These are phyloP conservation scores for Ericerus pela DNA, from an alignment of 1,140 invertebrate species.

Conservation along the genomic window DNA sequence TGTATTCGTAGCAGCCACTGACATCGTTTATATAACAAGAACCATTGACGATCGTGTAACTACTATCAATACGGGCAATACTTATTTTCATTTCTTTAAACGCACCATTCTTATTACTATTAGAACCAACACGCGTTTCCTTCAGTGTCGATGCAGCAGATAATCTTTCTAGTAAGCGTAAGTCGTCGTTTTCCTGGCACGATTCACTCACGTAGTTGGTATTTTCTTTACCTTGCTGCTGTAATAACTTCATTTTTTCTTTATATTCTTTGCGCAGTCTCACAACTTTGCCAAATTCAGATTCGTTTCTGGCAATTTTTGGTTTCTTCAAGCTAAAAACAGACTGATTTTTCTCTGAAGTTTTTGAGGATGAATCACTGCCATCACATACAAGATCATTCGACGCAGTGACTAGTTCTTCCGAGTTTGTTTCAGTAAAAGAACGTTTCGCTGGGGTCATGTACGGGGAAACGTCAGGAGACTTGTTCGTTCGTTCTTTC, in stretches of 20 bases:
- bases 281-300: conserved; percentile 19
- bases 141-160: neutral
- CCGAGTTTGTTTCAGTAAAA: neutral
- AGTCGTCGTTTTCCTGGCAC: neutral
- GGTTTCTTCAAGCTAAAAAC: no score
- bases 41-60: neutral
- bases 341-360: no score
- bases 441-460: neutral
- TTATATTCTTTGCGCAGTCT: conserved; percentile 18
- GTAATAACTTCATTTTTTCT: conserved; percentile 14
- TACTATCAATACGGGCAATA: neutral
- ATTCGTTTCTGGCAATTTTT: conserved; percentile 23
- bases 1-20: no score
- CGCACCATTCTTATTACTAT: neutral
- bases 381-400: neutral
- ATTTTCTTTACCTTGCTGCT: no score
- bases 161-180: neutral
- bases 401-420: neutral
- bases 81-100: neutral
- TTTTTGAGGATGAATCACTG: no score
- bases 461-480: neutral
- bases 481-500: neutral
- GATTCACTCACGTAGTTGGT: neutral
- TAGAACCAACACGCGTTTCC: neutral
- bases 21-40: neutral